A percentile compares a stretch with the other conserved stretches of the same genome.
These are phyloP conservation scores for Metridium senile DNA, from an alignment of 92 coral and sea anemone species.

Conservation along the genomic window DNA sequence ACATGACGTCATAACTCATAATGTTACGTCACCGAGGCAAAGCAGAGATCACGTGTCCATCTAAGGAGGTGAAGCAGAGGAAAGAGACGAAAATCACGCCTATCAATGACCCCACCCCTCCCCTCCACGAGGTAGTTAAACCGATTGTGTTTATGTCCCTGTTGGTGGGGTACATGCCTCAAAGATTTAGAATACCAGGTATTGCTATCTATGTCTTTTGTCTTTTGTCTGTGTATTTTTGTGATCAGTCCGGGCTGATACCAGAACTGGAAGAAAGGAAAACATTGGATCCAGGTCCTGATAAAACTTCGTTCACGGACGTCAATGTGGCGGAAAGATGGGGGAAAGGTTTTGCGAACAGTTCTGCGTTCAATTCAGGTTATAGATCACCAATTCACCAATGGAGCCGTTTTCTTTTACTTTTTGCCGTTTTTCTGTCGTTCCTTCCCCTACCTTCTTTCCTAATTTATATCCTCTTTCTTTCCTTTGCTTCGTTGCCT, in stretches of 20 bases:
- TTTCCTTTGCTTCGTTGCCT: too few species aligned
- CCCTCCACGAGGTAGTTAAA: constrained; percentile 4
- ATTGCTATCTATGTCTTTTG: background rate
- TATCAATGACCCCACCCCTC: background rate
- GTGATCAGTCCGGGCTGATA: background rate
- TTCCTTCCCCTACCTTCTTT: too few species aligned
- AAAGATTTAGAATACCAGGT: constrained; percentile 15
- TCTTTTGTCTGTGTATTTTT: background rate
- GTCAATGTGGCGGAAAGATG: too few species aligned
- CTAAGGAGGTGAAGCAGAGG: background rate
- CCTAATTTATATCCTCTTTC: too few species aligned
- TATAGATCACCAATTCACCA: too few species aligned
- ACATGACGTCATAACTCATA: background rate
- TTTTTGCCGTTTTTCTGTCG: too few species aligned
- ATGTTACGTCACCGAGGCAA: background rate
- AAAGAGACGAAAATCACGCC: background rate
- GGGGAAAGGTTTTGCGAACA: too few species aligned
- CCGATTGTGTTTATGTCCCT: constrained; percentile 26
- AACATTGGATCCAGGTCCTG: too few species aligned
- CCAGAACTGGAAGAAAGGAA: too few species aligned
- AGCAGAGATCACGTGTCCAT: background rate
- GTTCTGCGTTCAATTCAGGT: too few species aligned
- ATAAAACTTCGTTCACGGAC: too few species aligned
- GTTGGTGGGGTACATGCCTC: constrained; percentile 27
- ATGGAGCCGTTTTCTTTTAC: too few species aligned